Base-by-base conservation (phyloP, 2,113 vertebrate species). In the Sisor rabdophorus region DNA sequence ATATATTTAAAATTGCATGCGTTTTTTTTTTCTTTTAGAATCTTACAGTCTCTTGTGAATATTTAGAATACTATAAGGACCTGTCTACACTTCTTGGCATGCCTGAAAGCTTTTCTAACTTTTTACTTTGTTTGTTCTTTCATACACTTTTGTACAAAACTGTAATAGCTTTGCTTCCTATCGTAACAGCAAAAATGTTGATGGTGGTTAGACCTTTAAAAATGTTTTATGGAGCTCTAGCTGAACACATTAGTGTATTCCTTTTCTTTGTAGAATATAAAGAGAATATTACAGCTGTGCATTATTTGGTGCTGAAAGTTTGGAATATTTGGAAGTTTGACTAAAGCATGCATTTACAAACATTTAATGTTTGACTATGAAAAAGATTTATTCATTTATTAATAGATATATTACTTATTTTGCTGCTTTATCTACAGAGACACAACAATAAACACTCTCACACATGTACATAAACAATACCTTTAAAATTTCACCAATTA, bases 301-400 rank as follows among this genome's bases (percentile, higher is more conserved):
- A 36, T 36, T 36, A 71, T 70, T 55, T 50, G n/a, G 16, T 28
- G 58, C 26, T 80, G 63, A 80, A 73, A 65, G 56, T 58, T 26
- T 56, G 24, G 0, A 12, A 11, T 12, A 24, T 56, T n/a, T n/a
- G n/a, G n/a, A n/a, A 5, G 4, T 26, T 58, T 13, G 2, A 22
- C 19, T 10, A 54, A 20, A 54, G 52, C 19, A 4, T 56, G 54
- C 22, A 13, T 24, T 22, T 13, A 2, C 15, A 0, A 8, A 58
- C 6, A 15, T 59, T 5, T 15, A 16, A 52, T 52, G 8, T 52
- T 2, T 52, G 17, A 17, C 50, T 17, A 3, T 17, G 7, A 52
- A 52, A 52, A 17, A 52, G 4, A 52, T 44, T 44, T 44, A 44
- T 44, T 44, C 1, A 4, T 44, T 36, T 36, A n/a, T n/a, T n/a